Conservation (phyloP, 2,888 invertebrate species). For the Sphaeridia pumilis region DNA sequence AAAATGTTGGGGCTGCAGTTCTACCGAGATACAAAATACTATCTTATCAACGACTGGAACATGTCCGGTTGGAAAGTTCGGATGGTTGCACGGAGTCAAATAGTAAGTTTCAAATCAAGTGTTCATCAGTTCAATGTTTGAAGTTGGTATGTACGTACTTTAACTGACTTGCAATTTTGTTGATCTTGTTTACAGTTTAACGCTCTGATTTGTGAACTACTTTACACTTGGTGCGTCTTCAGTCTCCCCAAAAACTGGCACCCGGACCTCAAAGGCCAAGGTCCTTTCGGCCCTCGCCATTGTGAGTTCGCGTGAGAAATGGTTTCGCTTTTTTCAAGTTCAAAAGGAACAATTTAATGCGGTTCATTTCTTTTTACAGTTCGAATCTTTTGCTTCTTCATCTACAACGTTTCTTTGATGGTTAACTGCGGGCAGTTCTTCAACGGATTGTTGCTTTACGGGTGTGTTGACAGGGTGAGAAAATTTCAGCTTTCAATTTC, state of each 20-base stretch:
- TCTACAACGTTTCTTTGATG: conserved; percentile 13
- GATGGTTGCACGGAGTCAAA: conserved; percentile 8
- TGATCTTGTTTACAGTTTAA: conserved; percentile 5
- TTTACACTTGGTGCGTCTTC: conserved; percentile 12
- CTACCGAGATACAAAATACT: not conserved
- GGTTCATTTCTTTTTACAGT: conserved; percentile 1
- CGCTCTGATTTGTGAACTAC: conserved; percentile 1
- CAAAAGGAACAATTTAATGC: too few species aligned
- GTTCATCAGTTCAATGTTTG: not conserved
- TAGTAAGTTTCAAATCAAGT: not conserved
- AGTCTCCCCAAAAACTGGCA: conserved; percentile 12
- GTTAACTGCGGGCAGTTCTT: conserved; percentile 14
- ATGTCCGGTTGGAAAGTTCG: conserved; percentile 7
- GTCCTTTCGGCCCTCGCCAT: conserved; percentile 8
- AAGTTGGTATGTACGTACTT: too few species aligned
- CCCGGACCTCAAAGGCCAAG: conserved; percentile 5
- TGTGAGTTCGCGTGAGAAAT: conserved; percentile 8
- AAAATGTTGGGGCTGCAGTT: too few species aligned
- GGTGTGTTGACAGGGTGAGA: conserved; percentile 9
- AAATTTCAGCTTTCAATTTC: not conserved
- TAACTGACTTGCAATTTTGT: too few species aligned
- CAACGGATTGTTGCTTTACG: conserved; percentile 12
- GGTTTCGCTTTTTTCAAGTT: too few species aligned
- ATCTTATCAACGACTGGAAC: conserved; percentile 11
- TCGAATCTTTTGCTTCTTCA: conserved; percentile 14